Evolutionary conservation across 2,113 vertebrate species (phyloP).

Genomic region (Hiodon tergisus): DNA sequence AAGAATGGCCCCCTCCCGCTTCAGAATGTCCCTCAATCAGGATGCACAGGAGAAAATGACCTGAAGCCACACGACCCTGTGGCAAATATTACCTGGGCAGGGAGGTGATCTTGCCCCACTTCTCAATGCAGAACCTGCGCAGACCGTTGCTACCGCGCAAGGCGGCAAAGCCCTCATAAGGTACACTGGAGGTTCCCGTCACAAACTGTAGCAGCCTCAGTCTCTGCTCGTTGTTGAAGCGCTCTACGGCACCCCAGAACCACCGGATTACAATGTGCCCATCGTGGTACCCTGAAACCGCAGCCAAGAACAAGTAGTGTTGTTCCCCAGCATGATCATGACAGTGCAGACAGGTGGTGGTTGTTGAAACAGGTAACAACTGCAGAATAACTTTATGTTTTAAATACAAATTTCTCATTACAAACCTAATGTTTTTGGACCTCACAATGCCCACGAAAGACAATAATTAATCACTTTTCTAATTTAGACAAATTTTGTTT

Average conservation of each 20-base stretch:
- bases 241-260: slow-evolving; percentile 94
- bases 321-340: background rate
- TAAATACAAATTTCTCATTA: too few relatives aligned
- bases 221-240: slow-evolving; percentile 95
- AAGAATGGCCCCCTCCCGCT: too few relatives aligned
- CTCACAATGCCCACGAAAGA: background rate
- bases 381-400: too few relatives aligned
- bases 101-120: slow-evolving; percentile 96
- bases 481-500: slow-evolving; percentile 21
- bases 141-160: slow-evolving; percentile 90
- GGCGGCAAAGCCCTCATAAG: slow-evolving; percentile 89
- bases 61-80: background rate
- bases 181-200: slow-evolving; percentile 92
- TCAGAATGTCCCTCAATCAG: too few relatives aligned
- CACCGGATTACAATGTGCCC: slow-evolving; percentile 93
- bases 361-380: background rate
- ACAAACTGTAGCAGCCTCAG: slow-evolving; percentile 91
- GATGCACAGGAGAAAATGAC: too few relatives aligned
- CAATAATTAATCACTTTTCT: background rate
- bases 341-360: background rate
- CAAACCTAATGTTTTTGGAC: too few relatives aligned
- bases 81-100: slow-evolving; percentile 76
- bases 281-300: slow-evolving; percentile 83
- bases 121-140: slow-evolving; percentile 95
- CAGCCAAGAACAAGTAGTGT: background rate